Evolutionary conservation across 2,113 vertebrate genomes (phyloP).

Genomic region (Nycticorax nycticorax): DNA sequence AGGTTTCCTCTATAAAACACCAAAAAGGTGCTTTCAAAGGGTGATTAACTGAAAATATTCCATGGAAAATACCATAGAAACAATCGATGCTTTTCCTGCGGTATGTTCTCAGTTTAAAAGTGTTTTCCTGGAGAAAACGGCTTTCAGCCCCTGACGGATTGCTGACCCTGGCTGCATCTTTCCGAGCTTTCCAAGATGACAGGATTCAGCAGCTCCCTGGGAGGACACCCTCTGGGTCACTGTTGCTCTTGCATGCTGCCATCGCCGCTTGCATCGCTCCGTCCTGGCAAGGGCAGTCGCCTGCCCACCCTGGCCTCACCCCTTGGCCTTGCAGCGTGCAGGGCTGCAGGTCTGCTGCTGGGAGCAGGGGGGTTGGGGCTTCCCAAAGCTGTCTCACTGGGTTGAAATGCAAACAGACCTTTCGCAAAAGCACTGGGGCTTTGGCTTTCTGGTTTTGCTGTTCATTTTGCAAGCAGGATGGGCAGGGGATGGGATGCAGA

Average conservation of each 20-base stretch:
- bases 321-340: rapidly evolving
- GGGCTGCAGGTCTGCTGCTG: not conserved
- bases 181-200: rapidly evolving
- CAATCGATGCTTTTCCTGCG: not conserved
- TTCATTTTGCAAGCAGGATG: rapidly evolving
- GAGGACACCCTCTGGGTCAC: not conserved
- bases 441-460: not conserved
- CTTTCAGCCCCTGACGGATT: not conserved
- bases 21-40: not conserved
- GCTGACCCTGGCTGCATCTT: not conserved
- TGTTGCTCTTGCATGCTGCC: not conserved
- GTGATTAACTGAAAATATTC: not conserved
- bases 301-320: not conserved
- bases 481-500: not conserved
- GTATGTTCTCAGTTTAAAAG: not conserved
- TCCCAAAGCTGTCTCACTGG: not conserved
- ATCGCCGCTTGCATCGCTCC: rapidly evolving
- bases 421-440: not conserved
- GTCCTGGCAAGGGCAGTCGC: not conserved
- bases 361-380: not conserved
- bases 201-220: too few relatives aligned
- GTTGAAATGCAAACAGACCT: not conserved
- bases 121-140: not conserved
- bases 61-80: not conserved
- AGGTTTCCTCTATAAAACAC: not conserved